Base-by-base conservation (phyloP, 2,888 invertebrate genomes). In the Mamestra brassicae region DNA sequence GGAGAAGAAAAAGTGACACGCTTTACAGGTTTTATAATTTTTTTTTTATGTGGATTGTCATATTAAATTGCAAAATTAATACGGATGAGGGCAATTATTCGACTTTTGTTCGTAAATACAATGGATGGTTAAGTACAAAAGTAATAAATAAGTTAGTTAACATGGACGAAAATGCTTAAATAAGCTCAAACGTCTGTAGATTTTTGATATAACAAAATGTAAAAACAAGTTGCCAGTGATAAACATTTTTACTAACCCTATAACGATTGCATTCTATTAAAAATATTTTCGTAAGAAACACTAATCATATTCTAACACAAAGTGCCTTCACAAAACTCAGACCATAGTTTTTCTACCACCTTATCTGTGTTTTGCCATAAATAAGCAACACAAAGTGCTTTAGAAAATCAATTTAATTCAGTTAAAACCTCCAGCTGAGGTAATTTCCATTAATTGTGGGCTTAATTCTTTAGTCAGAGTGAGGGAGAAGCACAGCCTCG, bases 401-500 rank as follows among this genome's bases (percentile, higher is more conserved):
- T 90, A 89, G 90, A 90, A 87, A 93, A 93, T 91, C 89, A 90
- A 94, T 93, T 93, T 89, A 89, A 91, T 93, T 90, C 90, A 87
- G 87, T 90, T 90, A 87, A 90, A 92, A 89, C 90, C 88, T 89
- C 90, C 92, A 93, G 91, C 93, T 92, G 92, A 90, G 92, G 93
- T 93, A 93, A 94, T 94, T 94, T 93, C 90, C 92, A 93, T 94
- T 94, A 92, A 94, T 93, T 93, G 92, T 87, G 88, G 85, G 83
- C 85, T 90, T 89, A 89, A 91, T 92, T 91, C 91, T 90, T 92
- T 88, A 82, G 78, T 71, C 80, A 85, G 89, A 89, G 89, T 76
- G 89, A 86, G 89, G 87, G 83, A 83, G 85, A 86, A 88, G 74
- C 71, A 70, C 61, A 80, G 81, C 83, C 78, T 82, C 77, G 81